Percentiles rank a stretch among this genome's conserved stretches.
These are phyloP conservation scores for Sarcophaga rosellei DNA, from an alignment of 2,888 invertebrate genomes.

Conservation along the genomic window DNA sequence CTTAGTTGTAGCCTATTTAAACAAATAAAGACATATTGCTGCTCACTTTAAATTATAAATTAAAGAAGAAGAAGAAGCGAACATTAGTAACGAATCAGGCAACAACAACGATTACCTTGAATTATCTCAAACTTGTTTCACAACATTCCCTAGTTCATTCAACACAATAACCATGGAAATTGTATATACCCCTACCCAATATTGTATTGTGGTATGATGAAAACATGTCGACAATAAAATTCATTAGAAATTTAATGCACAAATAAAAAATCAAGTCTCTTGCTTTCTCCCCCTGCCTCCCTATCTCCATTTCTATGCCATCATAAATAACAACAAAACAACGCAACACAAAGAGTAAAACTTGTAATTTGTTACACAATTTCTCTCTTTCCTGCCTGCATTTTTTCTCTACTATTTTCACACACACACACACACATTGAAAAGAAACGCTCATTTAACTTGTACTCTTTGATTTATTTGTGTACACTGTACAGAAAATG, in stretches of 20 bases:
- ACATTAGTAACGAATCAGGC: no score
- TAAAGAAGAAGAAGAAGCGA: no score
- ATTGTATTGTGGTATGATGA: background rate
- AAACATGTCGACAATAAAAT: constrained; percentile 5
- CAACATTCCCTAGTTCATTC: no score
- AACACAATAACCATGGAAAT: no score
- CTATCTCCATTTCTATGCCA: no score
- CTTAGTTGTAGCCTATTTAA: no score
- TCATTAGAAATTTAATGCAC: constrained; percentile 6
- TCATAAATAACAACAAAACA: background rate
- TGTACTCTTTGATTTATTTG: background rate
- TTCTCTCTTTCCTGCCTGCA: background rate
- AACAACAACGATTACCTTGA: no score
- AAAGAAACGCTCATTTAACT: background rate
- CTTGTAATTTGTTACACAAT: background rate
- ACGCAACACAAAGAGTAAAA: background rate
- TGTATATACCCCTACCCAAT: background rate
- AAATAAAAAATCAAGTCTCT: background rate
- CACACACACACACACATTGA: background rate
- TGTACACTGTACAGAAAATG: background rate
- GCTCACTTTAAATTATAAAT: no score
- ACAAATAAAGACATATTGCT: no score
- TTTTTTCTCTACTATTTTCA: background rate
- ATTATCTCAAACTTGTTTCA: no score
- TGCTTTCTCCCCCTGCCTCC: no score